phyloP scores from a whole-genome alignment of 2,888 invertebrate genomes.

The Ectemnius lituratus region DNA sequence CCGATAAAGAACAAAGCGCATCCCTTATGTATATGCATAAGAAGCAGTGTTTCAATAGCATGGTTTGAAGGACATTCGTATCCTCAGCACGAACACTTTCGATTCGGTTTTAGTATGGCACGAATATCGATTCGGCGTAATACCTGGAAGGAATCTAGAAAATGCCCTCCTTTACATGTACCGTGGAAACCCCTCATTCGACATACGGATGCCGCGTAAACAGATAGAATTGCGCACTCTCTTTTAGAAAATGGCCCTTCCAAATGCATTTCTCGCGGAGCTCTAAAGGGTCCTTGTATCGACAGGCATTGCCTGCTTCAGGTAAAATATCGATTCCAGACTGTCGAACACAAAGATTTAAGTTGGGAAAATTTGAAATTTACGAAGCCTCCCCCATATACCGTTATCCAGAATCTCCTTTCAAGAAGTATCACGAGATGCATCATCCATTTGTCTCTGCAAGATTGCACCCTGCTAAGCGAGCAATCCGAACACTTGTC shows the following conservation, averaged over 20 bases:
- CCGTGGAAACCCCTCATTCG: constrained; percentile 40
- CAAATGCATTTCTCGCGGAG: constrained; percentile 31
- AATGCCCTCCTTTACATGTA: constrained; percentile 31
- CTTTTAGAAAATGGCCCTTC: neutral
- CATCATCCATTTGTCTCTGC: too few species aligned
- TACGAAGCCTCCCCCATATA: neutral
- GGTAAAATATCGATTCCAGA: constrained; percentile 42
- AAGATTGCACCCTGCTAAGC: too few species aligned
- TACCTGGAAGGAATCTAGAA: constrained; percentile 11
- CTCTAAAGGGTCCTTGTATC: constrained; percentile 25
- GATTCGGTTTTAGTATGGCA: neutral
- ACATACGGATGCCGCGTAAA: constrained; percentile 41
- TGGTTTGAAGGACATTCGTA: neutral
- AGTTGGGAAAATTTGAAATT: constrained; percentile 33
- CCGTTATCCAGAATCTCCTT: too few species aligned
- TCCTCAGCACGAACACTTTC: constrained; percentile 2
- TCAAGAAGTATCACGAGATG: too few species aligned
- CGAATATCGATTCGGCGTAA: neutral
- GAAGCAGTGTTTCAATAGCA: neutral
- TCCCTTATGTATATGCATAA: constrained; percentile 1
- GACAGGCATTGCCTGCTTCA: constrained; percentile 28
- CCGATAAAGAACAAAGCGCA: neutral
- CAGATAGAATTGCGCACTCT: constrained; percentile 10
- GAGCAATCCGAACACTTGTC: too few species aligned
- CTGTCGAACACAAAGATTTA: constrained; percentile 37